Percentiles rank a stretch among this genome's conserved stretches.
Evolutionary conservation across 53 echinoderm and acorn worm genomes (phyloP).

Genomic region (Temnopleurus reevesii): DNA sequence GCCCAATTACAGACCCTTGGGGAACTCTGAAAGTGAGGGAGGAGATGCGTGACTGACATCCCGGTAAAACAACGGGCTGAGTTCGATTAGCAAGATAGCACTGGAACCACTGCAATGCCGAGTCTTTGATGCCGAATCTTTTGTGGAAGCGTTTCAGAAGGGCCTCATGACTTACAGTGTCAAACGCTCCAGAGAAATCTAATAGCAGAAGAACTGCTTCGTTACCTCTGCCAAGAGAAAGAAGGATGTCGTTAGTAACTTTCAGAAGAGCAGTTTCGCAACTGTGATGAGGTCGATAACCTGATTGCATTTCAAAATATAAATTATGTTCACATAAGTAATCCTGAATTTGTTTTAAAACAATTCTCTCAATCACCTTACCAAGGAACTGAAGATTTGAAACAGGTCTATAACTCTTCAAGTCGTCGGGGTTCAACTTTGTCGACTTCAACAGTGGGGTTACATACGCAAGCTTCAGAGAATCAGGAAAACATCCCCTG

Average conservation of each 20-base stretch:
- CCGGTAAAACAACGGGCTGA: neutral
- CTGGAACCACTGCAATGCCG: constrained; percentile 37
- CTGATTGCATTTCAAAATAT: constrained; percentile 23
- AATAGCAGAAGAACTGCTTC: constrained; percentile 44
- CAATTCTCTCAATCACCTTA: neutral
- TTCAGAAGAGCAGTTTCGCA: neutral
- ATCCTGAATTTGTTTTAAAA: constrained; percentile 23
- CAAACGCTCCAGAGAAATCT: constrained; percentile 48
- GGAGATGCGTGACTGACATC: neutral
- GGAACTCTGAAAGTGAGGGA: no score
- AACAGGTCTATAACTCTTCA: constrained; percentile 44
- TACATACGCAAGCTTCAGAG: constrained; percentile 26
- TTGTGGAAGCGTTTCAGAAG: constrained; percentile 9
- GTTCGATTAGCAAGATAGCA: constrained; percentile 28
- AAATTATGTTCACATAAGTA: neutral
- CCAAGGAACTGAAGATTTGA: constrained; percentile 41
- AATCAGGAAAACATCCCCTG: constrained; percentile 22
- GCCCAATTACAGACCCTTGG: no score
- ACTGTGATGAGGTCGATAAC: constrained; percentile 22
- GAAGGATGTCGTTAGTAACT: neutral
- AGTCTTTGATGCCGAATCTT: constrained; percentile 24
- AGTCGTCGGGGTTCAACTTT: constrained; percentile 18
- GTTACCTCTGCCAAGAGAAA: neutral
- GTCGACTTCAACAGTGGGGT: constrained; percentile 33
- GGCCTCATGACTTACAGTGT: constrained; percentile 43